Percentiles rank a stretch among this genome's conserved stretches.
phyloP scores from a whole-genome alignment of 2,113 vertebrate species.

The Siniperca chuatsi region DNA sequence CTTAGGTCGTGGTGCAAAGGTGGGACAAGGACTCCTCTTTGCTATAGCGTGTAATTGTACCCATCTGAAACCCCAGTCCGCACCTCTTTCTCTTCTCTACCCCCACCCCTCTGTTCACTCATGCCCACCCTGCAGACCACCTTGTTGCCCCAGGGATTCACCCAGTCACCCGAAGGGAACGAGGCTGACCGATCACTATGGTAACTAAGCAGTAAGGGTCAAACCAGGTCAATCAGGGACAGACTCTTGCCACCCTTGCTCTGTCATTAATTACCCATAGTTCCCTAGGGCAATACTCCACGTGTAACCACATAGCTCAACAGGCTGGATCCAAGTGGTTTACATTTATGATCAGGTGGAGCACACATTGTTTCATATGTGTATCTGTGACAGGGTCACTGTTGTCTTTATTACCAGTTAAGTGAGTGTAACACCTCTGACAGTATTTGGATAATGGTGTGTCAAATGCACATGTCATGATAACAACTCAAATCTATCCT shows the following conservation, averaged over 20 bases:
- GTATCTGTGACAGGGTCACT: constrained; percentile 44
- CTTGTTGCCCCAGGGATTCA: constrained; percentile 66
- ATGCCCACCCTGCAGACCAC: constrained; percentile 63
- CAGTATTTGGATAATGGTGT: constrained; percentile 36
- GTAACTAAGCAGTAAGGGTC: constrained; percentile 71
- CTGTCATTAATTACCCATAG: constrained; percentile 80
- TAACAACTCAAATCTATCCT: constrained; percentile 33
- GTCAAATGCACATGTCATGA: constrained; percentile 54
- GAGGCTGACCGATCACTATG: constrained; percentile 60
- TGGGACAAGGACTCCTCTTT: constrained; percentile 72
- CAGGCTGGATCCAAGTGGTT: constrained; percentile 25
- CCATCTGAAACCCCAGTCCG: constrained; percentile 58
- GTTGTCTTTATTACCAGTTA: constrained; percentile 27
- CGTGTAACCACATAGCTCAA: constrained; percentile 52
- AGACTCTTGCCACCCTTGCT: constrained; percentile 67
- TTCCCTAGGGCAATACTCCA: constrained; percentile 66
- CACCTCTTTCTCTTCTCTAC: constrained; percentile 19
- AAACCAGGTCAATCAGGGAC: constrained; percentile 77
- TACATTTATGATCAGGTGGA: constrained; percentile 56
- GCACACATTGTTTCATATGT: constrained; percentile 27
- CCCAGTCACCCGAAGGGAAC: constrained; percentile 69
- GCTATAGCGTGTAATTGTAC: constrained; percentile 72
- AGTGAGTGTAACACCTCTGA: constrained; percentile 37
- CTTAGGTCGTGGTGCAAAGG: constrained; percentile 64
- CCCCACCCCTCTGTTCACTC: constrained; percentile 44